These are phyloP conservation scores for Coilia nasus DNA, from an alignment of 2,797 vertebrate genomes.

Conservation along the genomic window DNA sequence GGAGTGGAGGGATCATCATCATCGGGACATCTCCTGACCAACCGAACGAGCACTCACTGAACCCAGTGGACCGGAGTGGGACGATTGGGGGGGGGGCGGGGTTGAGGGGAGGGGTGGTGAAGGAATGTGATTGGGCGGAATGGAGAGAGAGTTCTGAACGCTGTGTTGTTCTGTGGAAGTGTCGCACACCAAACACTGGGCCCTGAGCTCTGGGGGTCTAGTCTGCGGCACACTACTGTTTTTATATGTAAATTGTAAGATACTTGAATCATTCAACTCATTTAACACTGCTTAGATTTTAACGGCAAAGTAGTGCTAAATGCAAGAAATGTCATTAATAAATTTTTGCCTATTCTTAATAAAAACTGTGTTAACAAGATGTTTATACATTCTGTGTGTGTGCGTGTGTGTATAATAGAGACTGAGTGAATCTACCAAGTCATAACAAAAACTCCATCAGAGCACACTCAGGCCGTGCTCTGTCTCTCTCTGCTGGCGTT, in stretches of 20 bases:
- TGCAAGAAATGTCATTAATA: conserved; percentile 56
- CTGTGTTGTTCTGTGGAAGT: conserved; percentile 18
- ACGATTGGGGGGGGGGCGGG: not conserved
- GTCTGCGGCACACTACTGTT: conserved; percentile 40
- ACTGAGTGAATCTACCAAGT: not conserved
- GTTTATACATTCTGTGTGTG: conserved; percentile 17
- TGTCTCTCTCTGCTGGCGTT: not conserved
- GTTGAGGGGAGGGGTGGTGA: not conserved
- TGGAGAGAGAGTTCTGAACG: conserved; percentile 27
- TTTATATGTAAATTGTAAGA: conserved; percentile 52
- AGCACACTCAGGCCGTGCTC: not conserved
- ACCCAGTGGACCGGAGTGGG: not conserved
- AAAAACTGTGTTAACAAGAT: conserved; percentile 27
- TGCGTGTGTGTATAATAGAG: not conserved
- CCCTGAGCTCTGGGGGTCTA: conserved; percentile 1
- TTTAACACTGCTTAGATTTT: conserved; percentile 58
- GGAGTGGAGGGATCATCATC: not conserved
- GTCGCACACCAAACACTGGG: conserved; percentile 24
- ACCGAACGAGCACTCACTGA: not conserved
- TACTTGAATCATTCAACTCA: conserved; percentile 51
- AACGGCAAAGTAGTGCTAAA: conserved; percentile 51
- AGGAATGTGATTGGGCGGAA: not conserved
- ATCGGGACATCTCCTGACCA: too few species aligned
- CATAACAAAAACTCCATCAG: not conserved
- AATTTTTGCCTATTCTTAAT: conserved; percentile 59